Conservation (phyloP, 2,797 vertebrate species). For the Lerista edwardsae region DNA sequence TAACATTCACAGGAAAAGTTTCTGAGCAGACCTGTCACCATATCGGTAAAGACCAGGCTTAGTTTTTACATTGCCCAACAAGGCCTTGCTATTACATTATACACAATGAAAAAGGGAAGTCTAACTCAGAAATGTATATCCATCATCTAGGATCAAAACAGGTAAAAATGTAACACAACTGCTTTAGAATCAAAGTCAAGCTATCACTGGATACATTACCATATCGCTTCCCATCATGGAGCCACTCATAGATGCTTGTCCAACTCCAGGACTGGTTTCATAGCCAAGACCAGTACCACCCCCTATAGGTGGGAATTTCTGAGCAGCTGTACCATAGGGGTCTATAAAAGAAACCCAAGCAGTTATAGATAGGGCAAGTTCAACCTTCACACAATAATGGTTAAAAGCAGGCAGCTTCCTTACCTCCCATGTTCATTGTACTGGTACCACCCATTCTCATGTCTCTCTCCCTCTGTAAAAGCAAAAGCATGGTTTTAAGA, state of each 20-base stretch:
- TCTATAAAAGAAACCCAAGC: constrained; percentile 75
- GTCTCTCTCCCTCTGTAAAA: constrained; percentile 89
- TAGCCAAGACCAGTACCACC: constrained; percentile 88
- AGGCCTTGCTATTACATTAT: constrained; percentile 57
- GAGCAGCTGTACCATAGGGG: constrained; percentile 87
- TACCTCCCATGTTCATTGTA: constrained; percentile 92
- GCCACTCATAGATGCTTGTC: constrained; percentile 85
- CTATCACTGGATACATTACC: constrained; percentile 92
- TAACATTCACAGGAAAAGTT: constrained; percentile 69
- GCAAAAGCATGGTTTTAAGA: constrained; percentile 37
- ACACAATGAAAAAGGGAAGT: constrained; percentile 60
- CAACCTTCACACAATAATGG: not conserved
- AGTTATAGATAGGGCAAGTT: constrained; percentile 49
- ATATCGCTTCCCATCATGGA: constrained; percentile 95
- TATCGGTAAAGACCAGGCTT: constrained; percentile 54
- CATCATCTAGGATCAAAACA: constrained; percentile 56
- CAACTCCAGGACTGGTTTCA: constrained; percentile 91
- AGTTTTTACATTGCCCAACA: constrained; percentile 70
- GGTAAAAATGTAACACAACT: constrained; percentile 55
- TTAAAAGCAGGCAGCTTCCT: constrained; percentile 57
- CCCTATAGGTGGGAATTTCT: constrained; percentile 90
- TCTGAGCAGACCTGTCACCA: constrained; percentile 67
- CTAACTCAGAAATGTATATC: constrained; percentile 63
- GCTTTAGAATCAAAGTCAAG: constrained; percentile 68
- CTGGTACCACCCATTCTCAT: constrained; percentile 92